phyloP scores from a whole-genome alignment of 2,113 vertebrate species.

The Megatriorchis doriae region DNA sequence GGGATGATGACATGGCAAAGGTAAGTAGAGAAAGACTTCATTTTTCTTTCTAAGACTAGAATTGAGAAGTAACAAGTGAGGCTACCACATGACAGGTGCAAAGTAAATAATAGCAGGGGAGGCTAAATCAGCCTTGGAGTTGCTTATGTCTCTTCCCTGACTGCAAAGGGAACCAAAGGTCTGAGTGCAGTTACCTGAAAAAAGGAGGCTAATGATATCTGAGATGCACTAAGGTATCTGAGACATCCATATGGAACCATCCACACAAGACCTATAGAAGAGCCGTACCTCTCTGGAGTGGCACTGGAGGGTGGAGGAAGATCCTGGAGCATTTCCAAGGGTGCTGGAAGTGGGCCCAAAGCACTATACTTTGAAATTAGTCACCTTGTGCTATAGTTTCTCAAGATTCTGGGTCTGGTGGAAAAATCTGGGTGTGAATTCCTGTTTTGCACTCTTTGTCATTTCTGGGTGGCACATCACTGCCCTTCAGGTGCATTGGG shows the following conservation, averaged over 20 bases:
- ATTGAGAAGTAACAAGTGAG: neutral
- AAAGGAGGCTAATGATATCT: neutral
- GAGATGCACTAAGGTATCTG: neutral
- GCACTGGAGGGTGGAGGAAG: neutral
- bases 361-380: neutral
- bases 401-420: neutral
- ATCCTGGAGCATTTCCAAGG: neutral
- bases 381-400: neutral
- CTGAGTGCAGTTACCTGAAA: neutral
- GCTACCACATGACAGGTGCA: neutral
- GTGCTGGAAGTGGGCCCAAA: neutral
- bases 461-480: neutral
- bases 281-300: neutral
- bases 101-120: neutral
- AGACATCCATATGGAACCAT: neutral
- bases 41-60: neutral
- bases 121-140: neutral
- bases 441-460: neutral
- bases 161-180: neutral
- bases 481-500: neutral
- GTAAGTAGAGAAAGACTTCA: neutral
- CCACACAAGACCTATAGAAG: neutral
- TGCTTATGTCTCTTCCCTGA: neutral
- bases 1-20: neutral
- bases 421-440: neutral